Percentiles rank a stretch among this genome's conserved stretches.
Conservation (phyloP, 1,140 invertebrate genomes). For the Drosophila mauritiana region DNA sequence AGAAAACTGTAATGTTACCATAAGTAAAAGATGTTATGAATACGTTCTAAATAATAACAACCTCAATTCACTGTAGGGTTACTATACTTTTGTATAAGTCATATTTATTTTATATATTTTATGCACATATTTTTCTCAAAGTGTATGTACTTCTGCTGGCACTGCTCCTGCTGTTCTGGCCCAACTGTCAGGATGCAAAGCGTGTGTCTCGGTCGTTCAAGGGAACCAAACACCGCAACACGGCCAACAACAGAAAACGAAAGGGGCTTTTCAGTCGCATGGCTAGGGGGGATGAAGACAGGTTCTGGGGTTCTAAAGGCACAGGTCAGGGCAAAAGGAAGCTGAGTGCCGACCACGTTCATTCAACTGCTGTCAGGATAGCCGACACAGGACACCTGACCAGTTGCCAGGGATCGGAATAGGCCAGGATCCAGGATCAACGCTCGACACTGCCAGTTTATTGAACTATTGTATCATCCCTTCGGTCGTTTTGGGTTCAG, state of each 20-base stretch:
- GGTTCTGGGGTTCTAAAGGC: conserved; percentile 13
- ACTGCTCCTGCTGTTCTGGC: conserved; percentile 44
- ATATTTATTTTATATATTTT: background rate
- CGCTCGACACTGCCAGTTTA: conserved; percentile 59
- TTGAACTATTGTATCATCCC: conserved; percentile 64
- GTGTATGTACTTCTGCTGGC: conserved; percentile 17
- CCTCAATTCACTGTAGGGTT: too few species aligned
- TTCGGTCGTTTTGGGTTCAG: conserved; percentile 24
- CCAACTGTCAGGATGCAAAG: conserved; percentile 68
- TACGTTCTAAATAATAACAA: background rate
- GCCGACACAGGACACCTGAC: conserved; percentile 29
- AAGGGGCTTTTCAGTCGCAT: background rate
- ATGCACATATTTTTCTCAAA: background rate
- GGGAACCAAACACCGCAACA: conserved; percentile 32
- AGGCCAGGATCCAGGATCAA: conserved; percentile 71
- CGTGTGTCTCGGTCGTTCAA: conserved; percentile 57
- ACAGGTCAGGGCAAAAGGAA: conserved; percentile 43
- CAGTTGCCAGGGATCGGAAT: conserved; percentile 18
- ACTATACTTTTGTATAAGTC: background rate
- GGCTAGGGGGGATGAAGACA: conserved; percentile 7
- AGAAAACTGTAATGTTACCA: background rate
- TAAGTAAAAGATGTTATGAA: background rate
- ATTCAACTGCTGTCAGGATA: conserved; percentile 46
- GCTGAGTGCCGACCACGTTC: conserved; percentile 39
- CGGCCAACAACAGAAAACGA: conserved; percentile 8